These are phyloP conservation scores for Nylanderia fulva DNA, from an alignment of 1,140 invertebrate genomes.

Conservation along the genomic window DNA sequence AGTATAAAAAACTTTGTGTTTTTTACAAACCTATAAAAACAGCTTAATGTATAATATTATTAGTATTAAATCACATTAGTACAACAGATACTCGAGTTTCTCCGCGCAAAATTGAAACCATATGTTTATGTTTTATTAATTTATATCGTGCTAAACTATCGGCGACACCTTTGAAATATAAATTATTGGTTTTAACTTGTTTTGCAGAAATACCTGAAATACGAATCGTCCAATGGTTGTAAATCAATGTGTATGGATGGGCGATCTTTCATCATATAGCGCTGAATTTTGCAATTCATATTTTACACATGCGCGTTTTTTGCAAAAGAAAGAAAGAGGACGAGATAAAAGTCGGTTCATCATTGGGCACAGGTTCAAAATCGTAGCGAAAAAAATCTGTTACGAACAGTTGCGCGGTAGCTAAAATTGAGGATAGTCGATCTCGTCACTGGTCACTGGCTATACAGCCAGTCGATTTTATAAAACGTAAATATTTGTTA, in stretches of 20 bases:
- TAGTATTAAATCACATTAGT: background rate
- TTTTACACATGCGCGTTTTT: conserved; percentile 25
- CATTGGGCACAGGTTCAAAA: conserved; percentile 16
- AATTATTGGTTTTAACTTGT: conserved; percentile 43
- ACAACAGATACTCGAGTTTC: background rate
- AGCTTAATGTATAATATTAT: background rate
- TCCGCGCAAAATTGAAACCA: background rate
- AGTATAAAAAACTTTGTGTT: background rate
- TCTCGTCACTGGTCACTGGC: conserved; percentile 25
- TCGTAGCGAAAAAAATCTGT: conserved; percentile 45
- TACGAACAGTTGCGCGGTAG: background rate
- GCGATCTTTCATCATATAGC: conserved; percentile 23
- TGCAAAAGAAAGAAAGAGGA: background rate
- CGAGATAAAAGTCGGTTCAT: conserved; percentile 14
- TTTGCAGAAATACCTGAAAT: conserved; percentile 5
- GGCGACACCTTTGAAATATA: conserved; percentile 26
- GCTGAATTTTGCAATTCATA: conserved; percentile 52
- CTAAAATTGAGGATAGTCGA: background rate
- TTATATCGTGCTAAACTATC: conserved; percentile 23
- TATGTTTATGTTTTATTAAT: conserved; percentile 49
- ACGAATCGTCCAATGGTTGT: conserved; percentile 18
- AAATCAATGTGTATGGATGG: conserved; percentile 25
- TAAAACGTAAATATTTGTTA: conserved; percentile 59
- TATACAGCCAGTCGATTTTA: conserved; percentile 40
- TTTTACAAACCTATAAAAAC: background rate